Evolutionary conservation across 2,113 vertebrate genomes (phyloP), one percentile per base, ranked within the genome.

Genomic region (Prunella himalayana): DNA sequence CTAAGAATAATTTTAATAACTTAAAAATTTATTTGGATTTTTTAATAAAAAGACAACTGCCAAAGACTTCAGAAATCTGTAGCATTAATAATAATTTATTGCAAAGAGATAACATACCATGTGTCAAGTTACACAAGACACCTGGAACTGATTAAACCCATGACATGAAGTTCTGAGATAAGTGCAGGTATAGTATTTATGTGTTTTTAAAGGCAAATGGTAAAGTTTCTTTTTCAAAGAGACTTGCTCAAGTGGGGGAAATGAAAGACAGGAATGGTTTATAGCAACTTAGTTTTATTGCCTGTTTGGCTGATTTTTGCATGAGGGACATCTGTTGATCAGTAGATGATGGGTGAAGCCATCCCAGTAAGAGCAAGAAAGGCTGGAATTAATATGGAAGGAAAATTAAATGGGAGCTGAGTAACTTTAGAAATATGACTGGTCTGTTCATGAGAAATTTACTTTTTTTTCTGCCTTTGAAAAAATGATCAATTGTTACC

Each of bases 181-280:
- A 44, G 7, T 2, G 0, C 4, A 17, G 4, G 2, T 2, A 19
- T 4, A 5, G 2, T 19, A 25, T 19, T 2, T 16, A 3, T 2
- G 0, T 39, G 7, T n/a, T 50, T 53, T 61, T 59, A 66, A 63
- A 66, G 17, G 14, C 11, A 61, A 50, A 47, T 28, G 15, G 6
- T 54, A 37, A 83, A 59, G 8, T 30, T 83, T 72, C 3, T 72
- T 68, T 88, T 60, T 35, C 33, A 23, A 37, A 39, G 41, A 53
- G 14, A 20, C 42, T 39, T 25, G 0, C 30, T 88, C 30, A 51
- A 50, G 27, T 35, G 35, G 17, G 11, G 2, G 13, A 71, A 80
- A 41, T 4, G 2, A n/a, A 60, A 31, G 47, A 13, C 1, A 44
- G 33, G 15, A 60, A 49, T 60, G 5, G 3, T 39, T 76, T 64